These are phyloP conservation scores for Drosophila niveifrons DNA, from an alignment of 2,888 invertebrate species.

Conservation along the genomic window DNA sequence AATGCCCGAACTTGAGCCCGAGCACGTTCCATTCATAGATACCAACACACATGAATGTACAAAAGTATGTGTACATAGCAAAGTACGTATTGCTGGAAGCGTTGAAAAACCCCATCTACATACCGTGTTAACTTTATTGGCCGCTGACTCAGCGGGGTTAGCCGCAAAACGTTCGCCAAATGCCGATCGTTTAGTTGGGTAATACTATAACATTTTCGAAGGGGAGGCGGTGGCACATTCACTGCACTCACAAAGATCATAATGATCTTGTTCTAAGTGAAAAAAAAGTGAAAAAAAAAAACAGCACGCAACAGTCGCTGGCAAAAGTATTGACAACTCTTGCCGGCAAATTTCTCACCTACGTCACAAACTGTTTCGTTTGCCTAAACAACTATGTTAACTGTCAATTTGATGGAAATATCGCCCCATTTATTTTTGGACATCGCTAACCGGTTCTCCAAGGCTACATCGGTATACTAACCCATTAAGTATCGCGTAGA, in stretches of 20 bases:
- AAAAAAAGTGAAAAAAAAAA: no score
- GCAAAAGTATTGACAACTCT: no score
- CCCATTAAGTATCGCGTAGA: no score
- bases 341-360: no score
- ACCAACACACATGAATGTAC: slow-evolving; percentile 1
- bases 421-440: no score
- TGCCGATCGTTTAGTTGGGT: not conserved
- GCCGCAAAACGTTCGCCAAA: not conserved
- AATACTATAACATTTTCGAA: not conserved
- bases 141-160: slow-evolving; percentile 42
- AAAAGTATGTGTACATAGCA: not conserved
- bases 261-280: not conserved
- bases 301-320: no score
- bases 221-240: not conserved
- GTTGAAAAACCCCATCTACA: slow-evolving; percentile 26
- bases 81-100: not conserved
- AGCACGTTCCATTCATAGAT: slow-evolving; percentile 41
- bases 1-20: slow-evolving; percentile 12
- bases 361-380: no score
- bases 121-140: slow-evolving; percentile 16
- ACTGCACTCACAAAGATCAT: not conserved
- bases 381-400: no score
- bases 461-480: no score
- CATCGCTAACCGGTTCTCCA: no score
- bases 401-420: no score